Evolutionary conservation across 2,888 invertebrate species (phyloP), one percentile per base, ranked within the genome.

Genomic region (Ophion costatus): DNA sequence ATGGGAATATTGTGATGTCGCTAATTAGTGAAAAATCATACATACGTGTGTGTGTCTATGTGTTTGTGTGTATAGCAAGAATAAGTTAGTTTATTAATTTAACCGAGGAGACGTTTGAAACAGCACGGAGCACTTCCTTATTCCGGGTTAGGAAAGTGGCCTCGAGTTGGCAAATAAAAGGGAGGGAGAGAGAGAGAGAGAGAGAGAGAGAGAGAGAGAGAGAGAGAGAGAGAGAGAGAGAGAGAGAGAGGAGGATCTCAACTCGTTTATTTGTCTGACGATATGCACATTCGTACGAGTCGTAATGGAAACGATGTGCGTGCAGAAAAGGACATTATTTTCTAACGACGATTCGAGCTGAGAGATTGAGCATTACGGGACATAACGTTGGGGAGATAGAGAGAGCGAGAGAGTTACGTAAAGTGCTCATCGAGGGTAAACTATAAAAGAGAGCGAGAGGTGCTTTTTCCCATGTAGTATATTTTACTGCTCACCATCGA

Each of bases 71-170:
- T 45, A 17, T 17, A 59, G 20, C 22, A n/a, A 24, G 67, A 64
- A 33, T 51, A 57, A 63, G 42, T 29, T 29, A 17, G 17, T 73
- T 83, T 75, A 80, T 83, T 71, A 76, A 78, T 83, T 80, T 71
- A 66, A 80, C 76, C 70, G 80, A 71, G 70, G 69, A 61, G 64
- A 83, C 70, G 76, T 71, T 80, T 66, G 45, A 70, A 75, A 56
- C 63, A 56, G 38, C 64, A 24, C 73, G n/a, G 29, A n/a, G 20
- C 45, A 80, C 75, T 83, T 83, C 83, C 83, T 83, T 83, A 76
- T 83, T 83, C 83, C 83, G 80, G 80, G 76, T 80, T 76, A 80
- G 83, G 73, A 83, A 83, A 75, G 75, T 38, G n/a, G 57, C 56
- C 38, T 22, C 38, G 63, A 29, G n/a, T n/a, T 42, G 6, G 22